Evolutionary conservation across 23 tunicate species (phyloP), one percentile per base, ranked within the genome.

Genomic region (Halocynthia aurantium): DNA sequence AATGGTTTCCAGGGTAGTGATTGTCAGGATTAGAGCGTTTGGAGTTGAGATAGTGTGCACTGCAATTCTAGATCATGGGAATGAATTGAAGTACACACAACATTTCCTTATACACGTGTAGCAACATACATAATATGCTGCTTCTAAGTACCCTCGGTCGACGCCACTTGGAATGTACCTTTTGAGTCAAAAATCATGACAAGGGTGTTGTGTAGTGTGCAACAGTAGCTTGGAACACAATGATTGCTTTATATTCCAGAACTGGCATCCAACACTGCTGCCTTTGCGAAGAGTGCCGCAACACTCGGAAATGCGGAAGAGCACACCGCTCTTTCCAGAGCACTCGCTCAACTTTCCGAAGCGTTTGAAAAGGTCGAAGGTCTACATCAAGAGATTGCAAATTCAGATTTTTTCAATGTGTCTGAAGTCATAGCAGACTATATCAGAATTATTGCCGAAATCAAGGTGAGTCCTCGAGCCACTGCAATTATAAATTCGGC

Each of bases 251-350:
- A 10, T 13, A 13, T 74, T 74, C 8, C 5, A 74, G 92, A 92
- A 44, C 72, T 92, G 71, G 88, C 88, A 18, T 53, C 66, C 10
- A 86, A 86, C 67, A 86, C 98, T 49, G 98, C 98, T 6, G 53
- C 67, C 9, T 92, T 92, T 79, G 98, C 98, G 5, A 92, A 92
- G 69, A 86, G 92, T 57, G 86, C 93, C 7, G 98, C 98, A 5
- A 83, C 98, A 18, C 51, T 91, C 19, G 98, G 98, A 67, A 92
- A 92, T 80, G 87, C 98, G 15, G 98, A 92, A 73, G 98, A 92
- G 62, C 98, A 92, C 56, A 92, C 98, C 9, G 88, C 98, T 54
- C 71, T 92, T 17, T 92, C 98, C 8, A 63, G 98, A 17, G 98
- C 98, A 22, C 87, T 92, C n/a, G 87, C 98, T 20, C 98, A 92